A percentile compares a stretch with the other conserved stretches of the same genome.
phyloP scores from a whole-genome alignment of 2,888 invertebrate species.

The Pterostichus niger region DNA sequence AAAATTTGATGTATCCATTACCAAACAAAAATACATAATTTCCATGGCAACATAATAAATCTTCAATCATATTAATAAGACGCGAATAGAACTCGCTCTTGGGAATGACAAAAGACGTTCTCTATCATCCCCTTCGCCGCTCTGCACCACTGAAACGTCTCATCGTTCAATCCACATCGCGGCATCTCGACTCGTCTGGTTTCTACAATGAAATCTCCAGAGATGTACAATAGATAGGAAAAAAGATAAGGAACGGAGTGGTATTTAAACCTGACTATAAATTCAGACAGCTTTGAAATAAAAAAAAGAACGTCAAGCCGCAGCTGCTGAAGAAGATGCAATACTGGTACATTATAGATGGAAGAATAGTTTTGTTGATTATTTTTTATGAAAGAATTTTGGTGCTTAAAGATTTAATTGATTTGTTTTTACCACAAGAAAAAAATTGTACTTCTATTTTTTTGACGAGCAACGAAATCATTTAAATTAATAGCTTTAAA shows the following conservation, averaged over 20 bases:
- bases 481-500: too few species aligned
- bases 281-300: conserved; percentile 42
- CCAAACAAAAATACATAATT: not conserved
- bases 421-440: too few species aligned
- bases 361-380: too few species aligned
- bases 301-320: conserved; percentile 49
- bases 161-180: conserved; percentile 43
- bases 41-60: conserved; percentile 21
- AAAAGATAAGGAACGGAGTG: conserved; percentile 45
- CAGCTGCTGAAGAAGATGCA: not conserved
- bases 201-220: conserved; percentile 47
- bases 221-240: conserved; percentile 57
- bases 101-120: conserved; percentile 58
- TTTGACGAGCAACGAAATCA: too few species aligned
- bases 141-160: not conserved
- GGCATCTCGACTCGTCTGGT: conserved; percentile 20
- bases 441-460: too few species aligned
- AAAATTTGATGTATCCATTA: not conserved
- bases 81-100: not conserved
- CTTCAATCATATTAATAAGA: conserved; percentile 56
- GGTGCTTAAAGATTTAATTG: too few species aligned
- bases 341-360: too few species aligned
- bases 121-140: not conserved
- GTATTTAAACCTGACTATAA: conserved; percentile 53
- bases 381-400: too few species aligned